A percentile compares a stretch with the other conserved stretches of the same genome.
Evolutionary conservation across 2,113 vertebrate genomes (phyloP).

Genomic region (Pristiophorus japonicus): DNA sequence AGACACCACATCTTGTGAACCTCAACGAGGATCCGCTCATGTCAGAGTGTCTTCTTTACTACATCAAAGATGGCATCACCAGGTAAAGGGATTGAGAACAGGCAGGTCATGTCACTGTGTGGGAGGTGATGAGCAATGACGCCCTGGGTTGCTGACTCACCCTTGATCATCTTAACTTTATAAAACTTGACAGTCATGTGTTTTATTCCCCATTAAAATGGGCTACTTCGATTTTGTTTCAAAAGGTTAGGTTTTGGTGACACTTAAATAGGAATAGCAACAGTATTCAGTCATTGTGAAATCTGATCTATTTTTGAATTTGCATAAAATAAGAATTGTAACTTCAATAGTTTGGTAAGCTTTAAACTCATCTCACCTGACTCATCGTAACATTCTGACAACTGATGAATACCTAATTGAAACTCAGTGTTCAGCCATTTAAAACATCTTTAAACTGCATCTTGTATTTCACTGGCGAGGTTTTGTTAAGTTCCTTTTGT

Average conservation of each 20-base stretch:
- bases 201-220: not conserved
- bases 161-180: not conserved
- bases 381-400: not conserved
- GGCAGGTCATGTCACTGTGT: not conserved
- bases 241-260: not conserved
- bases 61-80: conserved; percentile 97
- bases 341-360: not conserved
- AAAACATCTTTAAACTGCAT: not conserved
- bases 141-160: not conserved
- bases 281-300: not conserved
- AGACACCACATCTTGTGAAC: conserved; percentile 98
- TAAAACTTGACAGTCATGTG: not conserved
- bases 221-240: not conserved
- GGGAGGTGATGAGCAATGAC: not conserved
- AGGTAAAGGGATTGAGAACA: conserved; percentile 62
- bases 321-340: not conserved
- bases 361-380: not conserved
- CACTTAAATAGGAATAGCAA: not conserved
- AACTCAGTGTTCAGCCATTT: not conserved
- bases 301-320: not conserved
- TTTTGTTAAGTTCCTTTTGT: not conserved
- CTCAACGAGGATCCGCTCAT: conserved; percentile 97
- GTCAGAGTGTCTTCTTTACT: conserved; percentile 97
- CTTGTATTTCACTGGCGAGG: not conserved
- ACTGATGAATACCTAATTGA: not conserved